Conservation (phyloP, 2,888 invertebrate genomes). For the Aelia acuminata region DNA sequence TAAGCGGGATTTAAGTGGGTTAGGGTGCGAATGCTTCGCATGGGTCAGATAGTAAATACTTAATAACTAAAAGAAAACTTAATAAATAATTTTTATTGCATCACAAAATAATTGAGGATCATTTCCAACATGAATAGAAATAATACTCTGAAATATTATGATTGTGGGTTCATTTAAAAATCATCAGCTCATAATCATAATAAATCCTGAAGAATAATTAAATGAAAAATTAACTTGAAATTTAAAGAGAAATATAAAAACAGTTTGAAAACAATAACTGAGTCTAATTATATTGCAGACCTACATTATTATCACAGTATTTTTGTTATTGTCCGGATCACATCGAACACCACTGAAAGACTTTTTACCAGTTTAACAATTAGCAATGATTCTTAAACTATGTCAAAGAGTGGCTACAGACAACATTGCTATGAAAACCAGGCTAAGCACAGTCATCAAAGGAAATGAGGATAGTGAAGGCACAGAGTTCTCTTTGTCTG, state of each 20-base stretch:
- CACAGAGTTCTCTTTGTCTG: background rate
- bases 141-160: background rate
- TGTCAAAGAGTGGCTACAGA: background rate
- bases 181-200: background rate
- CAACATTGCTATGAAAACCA: background rate
- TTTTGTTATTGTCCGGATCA: slow-evolving; percentile 3
- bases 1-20: too few species aligned
- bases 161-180: background rate
- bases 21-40: too few species aligned
- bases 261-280: background rate
- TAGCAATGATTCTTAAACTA: background rate
- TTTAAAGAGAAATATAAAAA: background rate
- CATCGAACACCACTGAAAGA: background rate
- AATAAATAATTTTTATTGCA: background rate
- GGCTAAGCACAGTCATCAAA: background rate
- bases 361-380: background rate
- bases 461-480: background rate
- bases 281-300: background rate
- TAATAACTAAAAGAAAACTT: background rate
- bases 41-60: too few species aligned
- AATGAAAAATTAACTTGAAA: background rate
- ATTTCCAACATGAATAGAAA: background rate
- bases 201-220: background rate
- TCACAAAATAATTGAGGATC: background rate
- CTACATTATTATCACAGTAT: slow-evolving; percentile 37